Conservation (phyloP, 2,113 vertebrate genomes). For the Phodopus roborovskii region DNA sequence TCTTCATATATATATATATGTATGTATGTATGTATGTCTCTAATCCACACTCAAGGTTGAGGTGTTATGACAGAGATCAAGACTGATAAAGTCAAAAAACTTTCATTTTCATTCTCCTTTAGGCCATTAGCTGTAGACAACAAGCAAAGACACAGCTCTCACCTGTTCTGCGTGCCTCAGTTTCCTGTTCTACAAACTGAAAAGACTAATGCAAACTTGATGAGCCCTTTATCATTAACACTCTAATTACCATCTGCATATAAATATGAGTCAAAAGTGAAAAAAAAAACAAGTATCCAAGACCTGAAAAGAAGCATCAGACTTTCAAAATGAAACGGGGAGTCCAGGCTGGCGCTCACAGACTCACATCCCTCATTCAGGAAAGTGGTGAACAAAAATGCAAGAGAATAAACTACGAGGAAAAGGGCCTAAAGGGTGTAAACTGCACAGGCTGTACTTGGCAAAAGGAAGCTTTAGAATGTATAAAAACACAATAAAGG, state of each 20-base stretch:
- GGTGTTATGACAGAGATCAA: background rate
- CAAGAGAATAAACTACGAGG: background rate
- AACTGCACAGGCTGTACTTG: background rate
- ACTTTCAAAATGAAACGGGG: background rate
- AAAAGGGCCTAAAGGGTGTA: background rate
- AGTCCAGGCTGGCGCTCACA: background rate
- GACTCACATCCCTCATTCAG: background rate
- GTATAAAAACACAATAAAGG: background rate
- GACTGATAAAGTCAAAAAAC: background rate
- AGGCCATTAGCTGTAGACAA: background rate
- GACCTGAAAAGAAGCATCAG: background rate
- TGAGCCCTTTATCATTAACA: slow-evolving; percentile 16
- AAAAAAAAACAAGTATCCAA: background rate
- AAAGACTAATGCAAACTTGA: background rate
- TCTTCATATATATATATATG: background rate
- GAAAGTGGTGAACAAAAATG: background rate
- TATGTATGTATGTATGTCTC: no score
- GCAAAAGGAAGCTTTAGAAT: background rate
- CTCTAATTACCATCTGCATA: slow-evolving; percentile 16
- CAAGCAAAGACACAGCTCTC: background rate
- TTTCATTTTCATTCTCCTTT: slow-evolving; percentile 18
- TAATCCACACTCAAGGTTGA: background rate
- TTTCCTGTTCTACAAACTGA: slow-evolving; percentile 6
- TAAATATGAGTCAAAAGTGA: background rate
- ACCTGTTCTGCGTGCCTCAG: background rate